Evolutionary conservation across 2,888 invertebrate species (phyloP).

Genomic region (Trimorus sp.): DNA sequence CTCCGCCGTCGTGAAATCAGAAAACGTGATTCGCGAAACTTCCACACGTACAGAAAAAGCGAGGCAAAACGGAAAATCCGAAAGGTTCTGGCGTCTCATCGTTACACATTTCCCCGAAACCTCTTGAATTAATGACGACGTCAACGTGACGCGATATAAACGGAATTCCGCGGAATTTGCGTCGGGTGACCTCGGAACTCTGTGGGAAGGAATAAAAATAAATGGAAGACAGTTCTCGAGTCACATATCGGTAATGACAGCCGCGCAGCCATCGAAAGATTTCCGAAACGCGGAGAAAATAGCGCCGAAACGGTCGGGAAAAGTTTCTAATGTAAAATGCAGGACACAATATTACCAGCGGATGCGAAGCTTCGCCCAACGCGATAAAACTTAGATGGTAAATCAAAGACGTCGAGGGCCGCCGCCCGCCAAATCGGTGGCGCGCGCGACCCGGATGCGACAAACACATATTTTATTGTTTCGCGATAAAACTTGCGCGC

Average conservation of each 20-base stretch:
- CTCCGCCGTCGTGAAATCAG: no score
- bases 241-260: slow-evolving; percentile 60
- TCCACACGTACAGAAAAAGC: no score
- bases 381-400: slow-evolving; percentile 78
- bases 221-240: slow-evolving; percentile 65
- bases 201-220: slow-evolving; percentile 59
- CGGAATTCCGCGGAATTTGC: slow-evolving; percentile 58
- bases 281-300: slow-evolving; percentile 50
- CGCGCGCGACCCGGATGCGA: slow-evolving; percentile 47
- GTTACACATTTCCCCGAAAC: neutral
- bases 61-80: no score
- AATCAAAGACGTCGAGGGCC: slow-evolving; percentile 74
- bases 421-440: slow-evolving; percentile 36
- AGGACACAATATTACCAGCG: slow-evolving; percentile 74
- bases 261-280: slow-evolving; percentile 43
- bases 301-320: slow-evolving; percentile 69
- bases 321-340: slow-evolving; percentile 78
- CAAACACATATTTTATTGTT: slow-evolving; percentile 75
- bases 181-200: slow-evolving; percentile 37
- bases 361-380: slow-evolving; percentile 69
- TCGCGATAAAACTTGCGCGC: slow-evolving; percentile 78
- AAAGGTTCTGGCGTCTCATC: no score
- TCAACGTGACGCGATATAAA: slow-evolving; percentile 30
- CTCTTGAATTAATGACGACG: slow-evolving; percentile 43
- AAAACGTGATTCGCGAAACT: no score